Base-by-base conservation (phyloP, 1,140 invertebrate genomes). In the Leptinotarsa undecemlineata region DNA sequence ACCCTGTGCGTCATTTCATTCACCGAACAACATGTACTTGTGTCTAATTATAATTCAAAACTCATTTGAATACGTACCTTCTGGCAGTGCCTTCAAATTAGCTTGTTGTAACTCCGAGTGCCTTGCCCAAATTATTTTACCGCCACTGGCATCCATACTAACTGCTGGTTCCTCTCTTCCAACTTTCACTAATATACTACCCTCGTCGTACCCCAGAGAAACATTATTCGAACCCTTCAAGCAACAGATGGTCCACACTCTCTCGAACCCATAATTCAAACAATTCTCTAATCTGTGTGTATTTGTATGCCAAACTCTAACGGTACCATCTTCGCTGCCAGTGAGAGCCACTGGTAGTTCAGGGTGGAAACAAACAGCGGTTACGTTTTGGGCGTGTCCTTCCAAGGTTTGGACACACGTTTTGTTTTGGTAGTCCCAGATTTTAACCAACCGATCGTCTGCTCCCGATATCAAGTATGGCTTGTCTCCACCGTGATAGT, bases 341-440 rank as follows among this genome's bases (percentile, higher is more conserved):
- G 98, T 99, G 64, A 99, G 86, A 67, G 99, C 93, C 71, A 99
- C 96, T 0, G 98, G 98, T 68, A 99, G 86, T 85, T 99, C 98
- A 0, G 98, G 98, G 87, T 99, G 98, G 87, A 99, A 99, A 74
- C 90, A 94, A 1, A 96, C 94, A 62, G 90, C 90, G 0, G 96
- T 95, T 68, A 99, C 96, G 85, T 99, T 99, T 81, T 99, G 95
- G 0, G 95, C 93, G 87, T 99, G 98, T 11, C 92, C 98, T 86
- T 99, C 97, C 21, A 99, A 86, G 0, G 98, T 99, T 84, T 99
- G 98, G 1, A 99, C 98, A 86, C 98, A 99, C 0, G 97, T 99
- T 87, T 99, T 99, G 85, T 99, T 99, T 85, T 99, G 95, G 85
- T 99, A 99, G 85, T 99, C 98, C 98, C 98, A 99, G 78, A 99